Evolutionary conservation across 1,140 invertebrate species (phyloP).

Genomic region (Caerostris darwini): DNA sequence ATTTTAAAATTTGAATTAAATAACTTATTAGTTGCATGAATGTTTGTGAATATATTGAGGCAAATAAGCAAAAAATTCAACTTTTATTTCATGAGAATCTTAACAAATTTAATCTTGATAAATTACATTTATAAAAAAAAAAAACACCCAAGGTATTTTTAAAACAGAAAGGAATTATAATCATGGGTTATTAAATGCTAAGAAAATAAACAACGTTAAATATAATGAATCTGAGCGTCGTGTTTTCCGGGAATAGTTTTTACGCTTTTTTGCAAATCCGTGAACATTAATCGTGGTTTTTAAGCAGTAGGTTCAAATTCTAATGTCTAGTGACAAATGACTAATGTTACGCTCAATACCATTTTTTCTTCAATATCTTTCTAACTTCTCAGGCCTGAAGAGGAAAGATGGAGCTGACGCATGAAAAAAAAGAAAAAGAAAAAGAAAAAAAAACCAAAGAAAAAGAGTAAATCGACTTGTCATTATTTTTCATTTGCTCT

Average conservation of each 20-base stretch:
- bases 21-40: no score
- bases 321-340: slow-evolving; percentile 41
- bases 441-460: not conserved
- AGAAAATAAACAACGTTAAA: not conserved
- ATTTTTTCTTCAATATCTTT: slow-evolving; percentile 15
- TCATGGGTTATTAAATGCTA: not conserved
- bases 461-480: slow-evolving; percentile 10
- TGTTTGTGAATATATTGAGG: no score
- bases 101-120: not conserved
- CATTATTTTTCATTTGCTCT: slow-evolving; percentile 63
- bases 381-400: not conserved
- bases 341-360: not conserved
- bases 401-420: not conserved
- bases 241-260: not conserved
- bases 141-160: not conserved
- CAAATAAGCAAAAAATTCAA: no score
- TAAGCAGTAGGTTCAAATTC: slow-evolving; percentile 33
- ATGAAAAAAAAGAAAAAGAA: not conserved
- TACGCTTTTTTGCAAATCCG: not conserved
- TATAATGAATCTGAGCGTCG: slow-evolving; percentile 2
- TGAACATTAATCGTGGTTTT: slow-evolving; percentile 39
- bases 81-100: not conserved
- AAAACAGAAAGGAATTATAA: not conserved
- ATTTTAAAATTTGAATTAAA: no score
- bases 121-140: not conserved